Percentiles rank a stretch among this genome's conserved stretches.
phyloP scores from a whole-genome alignment of 2,113 vertebrate species.

The Martes martes region DNA sequence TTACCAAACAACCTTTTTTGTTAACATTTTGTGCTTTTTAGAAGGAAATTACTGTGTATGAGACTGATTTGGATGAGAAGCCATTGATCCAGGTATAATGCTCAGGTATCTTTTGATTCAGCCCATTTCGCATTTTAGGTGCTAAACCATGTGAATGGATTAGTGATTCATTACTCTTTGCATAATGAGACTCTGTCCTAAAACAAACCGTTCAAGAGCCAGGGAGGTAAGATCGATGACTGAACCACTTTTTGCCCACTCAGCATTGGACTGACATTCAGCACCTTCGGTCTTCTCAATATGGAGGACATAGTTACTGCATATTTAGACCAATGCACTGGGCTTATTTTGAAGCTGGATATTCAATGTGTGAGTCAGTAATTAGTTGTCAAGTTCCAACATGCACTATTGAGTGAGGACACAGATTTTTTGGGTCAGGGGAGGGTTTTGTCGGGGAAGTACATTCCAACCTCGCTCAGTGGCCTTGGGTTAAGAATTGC shows the following conservation, averaged over 20 bases:
- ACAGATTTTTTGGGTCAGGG: neutral
- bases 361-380: neutral
- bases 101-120: neutral
- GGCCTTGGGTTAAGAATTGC: neutral
- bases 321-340: neutral
- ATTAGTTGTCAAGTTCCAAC: neutral
- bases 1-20: neutral
- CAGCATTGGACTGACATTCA: no score
- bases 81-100: conserved; percentile 76
- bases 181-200: neutral
- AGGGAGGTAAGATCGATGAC: neutral
- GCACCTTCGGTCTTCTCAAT: neutral
- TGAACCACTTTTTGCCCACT: neutral
- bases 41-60: conserved; percentile 75
- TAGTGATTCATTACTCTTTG: neutral
- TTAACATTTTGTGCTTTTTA: neutral
- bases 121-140: neutral
- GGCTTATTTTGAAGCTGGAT: neutral
- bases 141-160: neutral
- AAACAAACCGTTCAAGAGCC: neutral
- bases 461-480: no score
- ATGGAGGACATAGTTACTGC: no score
- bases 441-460: neutral
- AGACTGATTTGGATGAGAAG: conserved; percentile 80
- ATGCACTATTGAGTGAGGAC: neutral